Conservation (phyloP, 2,888 invertebrate species). For the Mythimna ferrago region DNA sequence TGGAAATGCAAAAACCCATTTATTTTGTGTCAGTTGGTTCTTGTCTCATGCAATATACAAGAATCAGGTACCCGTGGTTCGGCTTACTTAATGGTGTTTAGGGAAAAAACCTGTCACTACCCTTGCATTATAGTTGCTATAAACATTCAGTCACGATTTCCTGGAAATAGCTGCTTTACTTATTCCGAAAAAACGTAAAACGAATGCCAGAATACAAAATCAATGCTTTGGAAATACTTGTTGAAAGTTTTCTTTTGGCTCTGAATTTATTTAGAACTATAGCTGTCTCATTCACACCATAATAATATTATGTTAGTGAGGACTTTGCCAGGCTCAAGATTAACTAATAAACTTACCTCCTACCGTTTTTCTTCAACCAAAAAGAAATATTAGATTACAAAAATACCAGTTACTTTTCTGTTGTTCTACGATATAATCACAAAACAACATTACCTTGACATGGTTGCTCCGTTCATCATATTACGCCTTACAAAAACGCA, state of each 20-base stretch:
- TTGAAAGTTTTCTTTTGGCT: neutral
- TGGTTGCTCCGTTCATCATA: slow-evolving; percentile 52
- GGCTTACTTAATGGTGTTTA: slow-evolving; percentile 43
- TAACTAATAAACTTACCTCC: slow-evolving; percentile 12
- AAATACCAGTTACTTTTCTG: slow-evolving; percentile 38
- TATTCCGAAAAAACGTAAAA: slow-evolving; percentile 14
- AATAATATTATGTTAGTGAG: neutral
- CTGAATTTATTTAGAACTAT: neutral
- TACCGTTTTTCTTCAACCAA: slow-evolving; percentile 27
- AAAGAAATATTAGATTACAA: slow-evolving; percentile 51
- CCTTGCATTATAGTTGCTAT: slow-evolving; percentile 49
- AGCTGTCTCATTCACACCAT: neutral
- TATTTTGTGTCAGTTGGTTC: slow-evolving; percentile 19
- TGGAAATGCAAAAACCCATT: slow-evolving; percentile 12
- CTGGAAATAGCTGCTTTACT: slow-evolving; percentile 29
- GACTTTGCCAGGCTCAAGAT: neutral
- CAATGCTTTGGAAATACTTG: neutral
- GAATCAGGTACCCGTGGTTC: slow-evolving; percentile 20
- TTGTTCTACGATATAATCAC: slow-evolving; percentile 54
- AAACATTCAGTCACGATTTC: slow-evolving; percentile 43
- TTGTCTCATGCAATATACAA: slow-evolving; percentile 31
- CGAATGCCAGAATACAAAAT: neutral
- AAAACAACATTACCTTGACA: slow-evolving; percentile 57
- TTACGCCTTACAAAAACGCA: slow-evolving; percentile 57
- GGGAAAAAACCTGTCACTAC: slow-evolving; percentile 35